These are phyloP conservation scores for Neoniphon sammara DNA, from an alignment of 2,797 vertebrate genomes.

Conservation along the genomic window DNA sequence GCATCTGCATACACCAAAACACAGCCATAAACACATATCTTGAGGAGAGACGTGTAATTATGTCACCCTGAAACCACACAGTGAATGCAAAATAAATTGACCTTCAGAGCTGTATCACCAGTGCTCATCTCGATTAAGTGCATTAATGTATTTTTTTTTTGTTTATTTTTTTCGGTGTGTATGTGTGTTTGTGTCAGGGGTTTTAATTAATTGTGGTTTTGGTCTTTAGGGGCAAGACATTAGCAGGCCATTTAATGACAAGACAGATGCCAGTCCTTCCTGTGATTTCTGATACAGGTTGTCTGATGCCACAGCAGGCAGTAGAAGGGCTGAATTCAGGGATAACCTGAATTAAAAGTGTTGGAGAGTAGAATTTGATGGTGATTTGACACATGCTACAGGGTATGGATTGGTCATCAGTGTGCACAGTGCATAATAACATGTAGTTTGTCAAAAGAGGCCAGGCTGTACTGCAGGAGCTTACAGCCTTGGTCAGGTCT, in stretches of 20 bases:
- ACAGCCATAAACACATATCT: conserved; percentile 69
- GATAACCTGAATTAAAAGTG: conserved; percentile 1
- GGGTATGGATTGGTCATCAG: neutral
- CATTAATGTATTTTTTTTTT: conserved; percentile 50
- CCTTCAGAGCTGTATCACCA: conserved; percentile 55
- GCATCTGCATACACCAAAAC: conserved; percentile 60
- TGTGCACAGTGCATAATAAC: neutral
- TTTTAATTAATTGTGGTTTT: conserved; percentile 66
- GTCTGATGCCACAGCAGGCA: conserved; percentile 20
- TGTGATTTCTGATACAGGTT: conserved; percentile 47
- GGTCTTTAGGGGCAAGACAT: conserved; percentile 30
- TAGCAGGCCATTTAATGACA: conserved; percentile 29
- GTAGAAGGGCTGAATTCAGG: conserved; percentile 4
- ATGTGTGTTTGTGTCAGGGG: conserved; percentile 4
- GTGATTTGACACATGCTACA: neutral
- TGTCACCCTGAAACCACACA: conserved; percentile 58
- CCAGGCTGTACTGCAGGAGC: neutral
- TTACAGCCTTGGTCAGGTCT: neutral
- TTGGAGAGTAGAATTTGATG: neutral
- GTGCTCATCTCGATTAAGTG: conserved; percentile 39
- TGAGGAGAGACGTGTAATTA: conserved; percentile 69
- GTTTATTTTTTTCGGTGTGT: conserved; percentile 47
- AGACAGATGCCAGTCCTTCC: conserved; percentile 18
- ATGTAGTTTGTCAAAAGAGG: neutral
- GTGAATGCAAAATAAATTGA: conserved; percentile 34